Evolutionary conservation across 1,140 invertebrate genomes (phyloP).

Genomic region (Saxidomus purpurata): DNA sequence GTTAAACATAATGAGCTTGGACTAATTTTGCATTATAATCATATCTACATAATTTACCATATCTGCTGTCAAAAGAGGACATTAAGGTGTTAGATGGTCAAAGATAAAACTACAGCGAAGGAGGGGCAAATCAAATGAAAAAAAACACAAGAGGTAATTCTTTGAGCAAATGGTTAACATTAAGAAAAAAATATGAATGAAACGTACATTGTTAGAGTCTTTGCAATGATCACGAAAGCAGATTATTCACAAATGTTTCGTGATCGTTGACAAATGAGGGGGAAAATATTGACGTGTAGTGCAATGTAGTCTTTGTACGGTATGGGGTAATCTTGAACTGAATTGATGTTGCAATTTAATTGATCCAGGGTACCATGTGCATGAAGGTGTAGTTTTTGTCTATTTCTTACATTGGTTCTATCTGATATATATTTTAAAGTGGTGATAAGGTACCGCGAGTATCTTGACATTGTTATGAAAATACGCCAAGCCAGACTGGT

Average conservation of each 20-base stretch:
- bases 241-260: not conserved
- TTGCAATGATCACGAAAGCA: not conserved
- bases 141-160: too few relatives aligned
- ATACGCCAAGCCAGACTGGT: too few relatives aligned
- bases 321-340: not conserved
- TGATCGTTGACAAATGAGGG: not conserved
- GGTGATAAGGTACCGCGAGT: too few relatives aligned
- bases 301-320: not conserved
- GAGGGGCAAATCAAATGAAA: not conserved
- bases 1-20: not conserved
- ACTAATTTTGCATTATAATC: conserved; percentile 19
- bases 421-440: not conserved
- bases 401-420: not conserved
- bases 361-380: not conserved
- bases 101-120: not conserved
- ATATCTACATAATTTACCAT: conserved; percentile 4
- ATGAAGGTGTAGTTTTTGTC: not conserved
- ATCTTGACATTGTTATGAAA: too few relatives aligned
- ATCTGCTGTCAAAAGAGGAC: not conserved
- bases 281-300: not conserved
- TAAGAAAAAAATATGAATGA: not conserved
- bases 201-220: not conserved
- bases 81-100: conserved; percentile 15
- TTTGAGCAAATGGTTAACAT: too few relatives aligned
- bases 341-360: not conserved